Base-by-base conservation (phyloP, 2,113 vertebrate genomes). In the Hemibagrus wyckioides region DNA sequence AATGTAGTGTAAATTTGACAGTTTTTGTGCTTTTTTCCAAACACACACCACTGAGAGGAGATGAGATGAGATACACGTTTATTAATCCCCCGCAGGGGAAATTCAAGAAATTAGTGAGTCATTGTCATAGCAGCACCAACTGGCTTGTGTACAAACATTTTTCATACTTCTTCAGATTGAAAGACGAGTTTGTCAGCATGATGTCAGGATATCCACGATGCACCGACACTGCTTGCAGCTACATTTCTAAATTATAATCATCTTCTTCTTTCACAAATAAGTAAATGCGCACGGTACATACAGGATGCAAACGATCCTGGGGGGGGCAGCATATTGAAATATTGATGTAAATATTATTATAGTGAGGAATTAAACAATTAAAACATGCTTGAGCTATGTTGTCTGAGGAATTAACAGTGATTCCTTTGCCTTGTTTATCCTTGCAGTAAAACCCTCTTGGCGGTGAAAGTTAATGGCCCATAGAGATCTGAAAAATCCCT, bases 401-500 rank as follows among this genome's bases (percentile, higher is more conserved):
- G 52, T 14, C 23, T 30, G 52, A 80, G 33, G 56, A 81, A 59
- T 80, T 33, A 54, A 36, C n/a, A 36, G 17, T 56, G n/a, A 80
- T 23, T 80, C 1, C 4, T 80, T 54, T 28, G 79, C 54, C 79
- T 59, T 81, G 79, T 81, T 81, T 57, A 81, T 39, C 13, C 54
- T 81, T 57, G 79, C 56, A 8, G 79, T 81, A 59, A 54, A 28
- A 41, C 79, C 39, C 59, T 80, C 57, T 67, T 39, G 79, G 33
- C 33, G 36, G n/a, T 59, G 54, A 9, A 86, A 86, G 76, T 52
- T 80, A 86, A 61, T 86, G 75, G 44, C 30, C 59, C 75, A n/a
- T 23, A 80, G 85, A 80, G 75, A 80, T 77, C 59, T 67, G 59
- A 65, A 80, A 80, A 80, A 30, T 86, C 85, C 59, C 33, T 86